Conservation (phyloP, 2,797 vertebrate species). For the Sus cebifrons region DNA sequence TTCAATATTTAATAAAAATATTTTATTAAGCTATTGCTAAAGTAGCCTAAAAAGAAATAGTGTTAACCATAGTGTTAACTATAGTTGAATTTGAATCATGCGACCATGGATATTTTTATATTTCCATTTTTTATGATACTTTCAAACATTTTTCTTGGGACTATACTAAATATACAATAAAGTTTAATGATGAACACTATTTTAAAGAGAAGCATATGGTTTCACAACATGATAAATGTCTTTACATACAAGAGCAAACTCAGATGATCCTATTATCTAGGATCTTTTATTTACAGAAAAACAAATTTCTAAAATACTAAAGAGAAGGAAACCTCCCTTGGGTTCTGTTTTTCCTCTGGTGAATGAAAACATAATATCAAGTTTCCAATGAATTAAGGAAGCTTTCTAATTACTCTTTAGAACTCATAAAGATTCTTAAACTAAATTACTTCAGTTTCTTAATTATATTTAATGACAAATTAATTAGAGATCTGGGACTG, state of each 20-base stretch:
- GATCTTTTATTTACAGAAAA: conserved; percentile 54
- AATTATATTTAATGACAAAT: conserved; percentile 83
- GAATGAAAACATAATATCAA: conserved; percentile 9
- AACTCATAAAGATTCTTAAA: conserved; percentile 68
- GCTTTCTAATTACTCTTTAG: conserved; percentile 74
- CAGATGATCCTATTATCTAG: not conserved
- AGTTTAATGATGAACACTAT: not conserved
- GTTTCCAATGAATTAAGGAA: conserved; percentile 66
- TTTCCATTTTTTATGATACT: conserved; percentile 33
- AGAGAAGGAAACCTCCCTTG: not conserved
- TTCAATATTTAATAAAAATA: conserved; percentile 57
- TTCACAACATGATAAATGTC: conserved; percentile 43
- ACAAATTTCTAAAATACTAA: conserved; percentile 14
- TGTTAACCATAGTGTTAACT: conserved; percentile 9
- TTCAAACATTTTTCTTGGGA: not conserved
- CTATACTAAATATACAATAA: conserved; percentile 44
- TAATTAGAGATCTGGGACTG: conserved; percentile 75
- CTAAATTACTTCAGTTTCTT: conserved; percentile 69
- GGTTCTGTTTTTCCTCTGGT: conserved; percentile 33
- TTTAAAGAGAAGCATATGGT: not conserved
- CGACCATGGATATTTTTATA: conserved; percentile 43
- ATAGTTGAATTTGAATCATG: not conserved
- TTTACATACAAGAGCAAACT: conserved; percentile 58
- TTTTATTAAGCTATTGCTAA: not conserved
- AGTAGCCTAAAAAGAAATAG: conserved; percentile 13